A percentile compares a stretch with the other conserved stretches of the same genome.
These are phyloP conservation scores for Machimus atricapillus DNA, from an alignment of 2,888 invertebrate genomes.

Conservation along the genomic window DNA sequence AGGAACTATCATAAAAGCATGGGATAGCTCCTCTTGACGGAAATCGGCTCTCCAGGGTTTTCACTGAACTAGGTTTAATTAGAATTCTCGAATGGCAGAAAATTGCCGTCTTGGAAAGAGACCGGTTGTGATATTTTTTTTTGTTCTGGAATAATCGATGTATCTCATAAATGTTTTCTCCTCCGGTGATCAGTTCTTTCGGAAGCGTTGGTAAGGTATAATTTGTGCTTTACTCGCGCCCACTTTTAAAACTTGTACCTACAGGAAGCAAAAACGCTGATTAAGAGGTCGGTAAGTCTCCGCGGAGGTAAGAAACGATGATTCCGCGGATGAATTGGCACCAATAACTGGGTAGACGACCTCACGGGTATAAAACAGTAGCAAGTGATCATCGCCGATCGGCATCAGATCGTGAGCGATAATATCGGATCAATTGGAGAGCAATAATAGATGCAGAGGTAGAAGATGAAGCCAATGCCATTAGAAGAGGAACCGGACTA, in stretches of 20 bases:
- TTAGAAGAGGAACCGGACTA: constrained; percentile 17
- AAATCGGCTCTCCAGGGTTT: background rate
- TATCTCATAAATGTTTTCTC: background rate
- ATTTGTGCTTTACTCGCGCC: background rate
- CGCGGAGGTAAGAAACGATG: background rate
- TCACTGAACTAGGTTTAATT: background rate
- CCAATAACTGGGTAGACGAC: constrained; percentile 29
- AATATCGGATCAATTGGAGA: background rate
- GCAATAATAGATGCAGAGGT: background rate
- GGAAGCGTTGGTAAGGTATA: background rate
- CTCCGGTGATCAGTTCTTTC: background rate
- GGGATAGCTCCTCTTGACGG: background rate
- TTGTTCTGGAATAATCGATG: background rate
- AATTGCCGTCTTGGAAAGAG: background rate
- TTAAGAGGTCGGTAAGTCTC: background rate
- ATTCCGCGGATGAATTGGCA: constrained; percentile 33
- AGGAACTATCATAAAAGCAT: background rate
- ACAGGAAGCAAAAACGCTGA: background rate
- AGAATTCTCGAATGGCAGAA: background rate
- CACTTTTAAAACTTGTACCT: background rate
- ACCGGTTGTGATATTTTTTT: background rate
- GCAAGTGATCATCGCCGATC: background rate
- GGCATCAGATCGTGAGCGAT: constrained; percentile 19
- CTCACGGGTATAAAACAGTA: constrained; percentile 11
- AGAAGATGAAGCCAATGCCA: background rate